phyloP scores from a whole-genome alignment of 30 jellyfish, hydroid and myxozoan species.

The Turritopsis rubra region DNA sequence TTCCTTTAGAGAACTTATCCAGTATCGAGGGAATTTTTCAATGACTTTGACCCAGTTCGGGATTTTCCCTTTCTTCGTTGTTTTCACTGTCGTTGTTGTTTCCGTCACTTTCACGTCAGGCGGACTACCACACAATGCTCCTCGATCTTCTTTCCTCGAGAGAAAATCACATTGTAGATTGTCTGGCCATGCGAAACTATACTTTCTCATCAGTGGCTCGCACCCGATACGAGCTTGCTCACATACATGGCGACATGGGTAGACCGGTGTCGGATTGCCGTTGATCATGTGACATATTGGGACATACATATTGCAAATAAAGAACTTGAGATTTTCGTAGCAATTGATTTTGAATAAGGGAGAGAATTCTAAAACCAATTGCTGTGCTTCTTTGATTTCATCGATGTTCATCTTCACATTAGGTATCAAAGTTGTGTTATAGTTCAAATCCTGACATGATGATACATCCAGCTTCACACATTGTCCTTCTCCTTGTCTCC shows the following conservation, averaged over 20 bases:
- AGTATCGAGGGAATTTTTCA: conserved; percentile 9
- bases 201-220: conserved; percentile 72
- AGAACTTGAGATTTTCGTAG: conserved; percentile 60
- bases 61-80: not conserved
- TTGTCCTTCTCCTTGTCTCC: conserved; percentile 7
- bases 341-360: conserved; percentile 65
- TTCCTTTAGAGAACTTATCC: not conserved
- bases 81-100: not conserved
- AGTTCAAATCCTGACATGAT: conserved; percentile 5
- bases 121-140: conserved; percentile 47
- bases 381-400: conserved; percentile 62
- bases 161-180: conserved; percentile 47
- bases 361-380: conserved; percentile 62
- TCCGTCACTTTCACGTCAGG: conserved; percentile 24
- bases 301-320: conserved; percentile 75
- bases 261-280: conserved; percentile 68
- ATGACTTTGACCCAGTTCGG: conserved; percentile 16
- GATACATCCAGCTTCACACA: not conserved
- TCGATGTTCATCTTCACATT: conserved; percentile 64
- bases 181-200: conserved; percentile 79
- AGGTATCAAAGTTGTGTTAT: conserved; percentile 66
- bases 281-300: conserved; percentile 63
- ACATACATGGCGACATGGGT: conserved; percentile 89
- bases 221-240: conserved; percentile 80
- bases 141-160: conserved; percentile 29